Percentiles rank a stretch among this genome's conserved stretches.
Evolutionary conservation across 2,797 vertebrate species (phyloP).

Genomic region (Distichodus sexfasciatus): DNA sequence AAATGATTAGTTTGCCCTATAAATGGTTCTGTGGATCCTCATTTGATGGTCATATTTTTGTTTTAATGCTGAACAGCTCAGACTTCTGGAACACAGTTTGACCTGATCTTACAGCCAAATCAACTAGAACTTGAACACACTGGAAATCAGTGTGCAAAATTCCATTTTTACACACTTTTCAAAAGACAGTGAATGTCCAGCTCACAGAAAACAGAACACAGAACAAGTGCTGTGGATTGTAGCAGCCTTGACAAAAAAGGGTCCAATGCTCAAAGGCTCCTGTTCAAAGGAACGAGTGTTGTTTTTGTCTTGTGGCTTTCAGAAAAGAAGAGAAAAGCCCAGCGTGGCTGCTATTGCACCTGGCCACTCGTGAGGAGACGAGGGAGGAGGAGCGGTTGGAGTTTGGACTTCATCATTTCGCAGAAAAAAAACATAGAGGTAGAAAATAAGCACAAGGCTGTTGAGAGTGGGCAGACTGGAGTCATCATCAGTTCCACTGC

Average conservation of each 20-base stretch:
- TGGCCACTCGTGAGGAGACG: conserved; percentile 2
- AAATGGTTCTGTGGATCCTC: no score
- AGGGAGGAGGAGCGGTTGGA: not conserved
- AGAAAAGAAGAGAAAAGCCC: not conserved
- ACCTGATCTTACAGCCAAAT: no score
- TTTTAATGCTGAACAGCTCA: no score
- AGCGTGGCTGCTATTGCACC: not conserved
- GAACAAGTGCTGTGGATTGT: not conserved
- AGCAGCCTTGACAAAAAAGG: not conserved
- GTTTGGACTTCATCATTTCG: not conserved
- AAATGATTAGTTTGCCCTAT: no score
- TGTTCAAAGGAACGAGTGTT: not conserved
- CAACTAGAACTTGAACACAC: no score
- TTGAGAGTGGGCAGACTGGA: not conserved
- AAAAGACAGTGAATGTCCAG: no score
- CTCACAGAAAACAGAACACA: not conserved
- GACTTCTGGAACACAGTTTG: no score
- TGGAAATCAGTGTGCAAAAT: no score
- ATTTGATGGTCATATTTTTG: no score
- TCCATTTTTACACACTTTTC: no score
- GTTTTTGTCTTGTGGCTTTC: not conserved
- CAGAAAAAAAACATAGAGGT: not conserved
- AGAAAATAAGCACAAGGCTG: conserved; percentile 15
- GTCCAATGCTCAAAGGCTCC: not conserved
- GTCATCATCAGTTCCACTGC: not conserved